Conservation (phyloP, 2,888 invertebrate species). For the Rhamnusium bicolor region DNA sequence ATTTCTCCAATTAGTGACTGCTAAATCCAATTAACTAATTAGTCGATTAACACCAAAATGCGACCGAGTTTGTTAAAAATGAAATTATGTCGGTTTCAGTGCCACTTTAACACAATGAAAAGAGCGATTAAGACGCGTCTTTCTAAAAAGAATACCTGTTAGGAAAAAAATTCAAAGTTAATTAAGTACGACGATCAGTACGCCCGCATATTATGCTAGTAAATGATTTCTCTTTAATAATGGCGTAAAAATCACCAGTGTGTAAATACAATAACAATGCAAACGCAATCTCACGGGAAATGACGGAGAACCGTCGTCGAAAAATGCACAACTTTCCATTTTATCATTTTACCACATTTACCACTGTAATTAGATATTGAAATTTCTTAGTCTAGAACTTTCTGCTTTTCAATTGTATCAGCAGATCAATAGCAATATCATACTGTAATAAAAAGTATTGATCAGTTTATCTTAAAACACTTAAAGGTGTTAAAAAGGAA, state of each 20-base stretch:
- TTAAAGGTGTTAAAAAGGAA: too few relatives aligned
- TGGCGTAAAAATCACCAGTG: constrained; percentile 19
- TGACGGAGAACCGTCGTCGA: constrained; percentile 12
- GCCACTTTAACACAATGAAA: not conserved
- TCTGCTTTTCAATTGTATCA: not conserved
- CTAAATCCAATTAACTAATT: not conserved
- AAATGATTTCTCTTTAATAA: constrained; percentile 28
- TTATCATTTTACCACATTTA: not conserved
- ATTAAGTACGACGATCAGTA: not conserved
- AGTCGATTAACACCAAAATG: not conserved
- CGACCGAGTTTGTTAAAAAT: not conserved
- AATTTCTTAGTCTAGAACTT: not conserved
- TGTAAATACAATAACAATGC: constrained; percentile 30
- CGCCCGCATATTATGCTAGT: constrained; percentile 3
- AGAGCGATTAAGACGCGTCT: not conserved
- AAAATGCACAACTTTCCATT: constrained; percentile 2
- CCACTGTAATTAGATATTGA: not conserved
- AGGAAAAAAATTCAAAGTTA: not conserved
- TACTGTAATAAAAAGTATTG: too few relatives aligned
- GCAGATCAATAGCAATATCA: too few relatives aligned
- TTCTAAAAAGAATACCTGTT: not conserved
- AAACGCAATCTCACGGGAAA: constrained; percentile 31
- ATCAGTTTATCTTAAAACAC: too few relatives aligned
- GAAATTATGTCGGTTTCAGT: not conserved
- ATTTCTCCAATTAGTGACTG: not conserved